Percentiles rank a stretch among this genome's conserved stretches.
Evolutionary conservation across 2,797 vertebrate genomes (phyloP).

Genomic region (Pseudochaenichthys georgianus): DNA sequence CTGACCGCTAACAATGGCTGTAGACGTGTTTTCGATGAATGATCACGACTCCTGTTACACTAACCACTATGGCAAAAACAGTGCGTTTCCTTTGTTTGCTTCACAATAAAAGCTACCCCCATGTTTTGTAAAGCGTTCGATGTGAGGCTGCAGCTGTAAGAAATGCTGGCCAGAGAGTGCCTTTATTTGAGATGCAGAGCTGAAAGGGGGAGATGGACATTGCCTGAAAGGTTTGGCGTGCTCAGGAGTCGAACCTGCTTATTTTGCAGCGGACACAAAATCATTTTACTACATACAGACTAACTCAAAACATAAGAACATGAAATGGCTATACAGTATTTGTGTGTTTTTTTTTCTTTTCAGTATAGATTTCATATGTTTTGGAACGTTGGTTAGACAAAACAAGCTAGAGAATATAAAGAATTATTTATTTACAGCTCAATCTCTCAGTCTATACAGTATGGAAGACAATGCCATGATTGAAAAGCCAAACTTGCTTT

Average conservation of each 20-base stretch:
- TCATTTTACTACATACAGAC: too few relatives aligned
- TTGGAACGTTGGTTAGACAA: background rate
- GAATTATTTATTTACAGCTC: background rate
- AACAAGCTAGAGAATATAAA: background rate
- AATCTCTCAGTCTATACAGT: background rate
- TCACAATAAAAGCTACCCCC: background rate
- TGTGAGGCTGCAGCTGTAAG: background rate
- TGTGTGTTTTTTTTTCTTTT: too few relatives aligned
- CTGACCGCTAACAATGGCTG: background rate
- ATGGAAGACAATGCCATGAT: background rate
- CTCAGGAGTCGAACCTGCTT: too few relatives aligned
- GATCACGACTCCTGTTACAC: background rate
- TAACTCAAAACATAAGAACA: too few relatives aligned
- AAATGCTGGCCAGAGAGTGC: background rate
- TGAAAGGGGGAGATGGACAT: too few relatives aligned
- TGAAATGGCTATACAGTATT: too few relatives aligned
- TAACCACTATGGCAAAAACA: background rate
- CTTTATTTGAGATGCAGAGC: too few relatives aligned
- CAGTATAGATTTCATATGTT: background rate
- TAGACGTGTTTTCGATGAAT: background rate
- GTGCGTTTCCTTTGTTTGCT: background rate
- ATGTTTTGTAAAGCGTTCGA: background rate
- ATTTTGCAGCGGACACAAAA: too few relatives aligned
- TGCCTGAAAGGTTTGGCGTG: too few relatives aligned
- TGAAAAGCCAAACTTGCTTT: constrained; percentile 5